Percentiles rank a stretch among this genome's conserved stretches.
Evolutionary conservation across 1,140 invertebrate species (phyloP).

Genomic region (Drosophila tani): DNA sequence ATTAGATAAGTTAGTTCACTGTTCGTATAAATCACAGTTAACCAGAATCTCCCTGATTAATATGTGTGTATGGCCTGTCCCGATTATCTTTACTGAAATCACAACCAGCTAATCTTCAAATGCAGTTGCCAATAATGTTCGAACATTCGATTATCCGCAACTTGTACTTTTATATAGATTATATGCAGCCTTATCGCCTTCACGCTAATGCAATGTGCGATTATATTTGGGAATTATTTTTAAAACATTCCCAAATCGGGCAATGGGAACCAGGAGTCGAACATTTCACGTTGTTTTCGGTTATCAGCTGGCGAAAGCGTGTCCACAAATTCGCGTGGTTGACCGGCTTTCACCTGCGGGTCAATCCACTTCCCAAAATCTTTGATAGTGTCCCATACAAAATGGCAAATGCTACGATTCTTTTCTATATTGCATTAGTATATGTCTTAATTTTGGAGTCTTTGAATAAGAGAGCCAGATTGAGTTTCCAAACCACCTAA

Average conservation of each 20-base stretch:
- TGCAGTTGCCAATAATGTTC: slow-evolving; percentile 26
- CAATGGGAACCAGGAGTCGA: slow-evolving; percentile 9
- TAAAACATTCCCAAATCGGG: slow-evolving; percentile 31
- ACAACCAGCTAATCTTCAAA: slow-evolving; percentile 19
- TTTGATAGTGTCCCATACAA: background rate
- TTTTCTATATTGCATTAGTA: background rate
- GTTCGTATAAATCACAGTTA: slow-evolving; percentile 44
- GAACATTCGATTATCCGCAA: slow-evolving; percentile 23
- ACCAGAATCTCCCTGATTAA: slow-evolving; percentile 41
- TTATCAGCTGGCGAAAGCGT: slow-evolving; percentile 38
- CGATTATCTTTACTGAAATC: slow-evolving; percentile 42
- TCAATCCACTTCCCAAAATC: slow-evolving; percentile 20
- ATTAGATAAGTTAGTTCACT: slow-evolving; percentile 31
- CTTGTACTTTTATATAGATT: slow-evolving; percentile 16
- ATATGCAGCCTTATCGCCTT: slow-evolving; percentile 40
- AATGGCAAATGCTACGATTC: too few species aligned
- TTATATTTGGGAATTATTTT: slow-evolving; percentile 40
- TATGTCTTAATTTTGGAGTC: background rate
- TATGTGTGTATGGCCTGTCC: slow-evolving; percentile 24
- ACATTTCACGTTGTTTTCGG: slow-evolving; percentile 2
- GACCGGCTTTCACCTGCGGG: slow-evolving; percentile 21
- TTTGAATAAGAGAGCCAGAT: too few species aligned
- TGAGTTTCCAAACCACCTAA: too few species aligned
- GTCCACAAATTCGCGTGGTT: slow-evolving; percentile 28
- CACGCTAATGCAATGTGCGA: slow-evolving; percentile 16